phyloP scores from a whole-genome alignment of 92 coral and sea anemone genomes.

The Diadumene lineata region DNA sequence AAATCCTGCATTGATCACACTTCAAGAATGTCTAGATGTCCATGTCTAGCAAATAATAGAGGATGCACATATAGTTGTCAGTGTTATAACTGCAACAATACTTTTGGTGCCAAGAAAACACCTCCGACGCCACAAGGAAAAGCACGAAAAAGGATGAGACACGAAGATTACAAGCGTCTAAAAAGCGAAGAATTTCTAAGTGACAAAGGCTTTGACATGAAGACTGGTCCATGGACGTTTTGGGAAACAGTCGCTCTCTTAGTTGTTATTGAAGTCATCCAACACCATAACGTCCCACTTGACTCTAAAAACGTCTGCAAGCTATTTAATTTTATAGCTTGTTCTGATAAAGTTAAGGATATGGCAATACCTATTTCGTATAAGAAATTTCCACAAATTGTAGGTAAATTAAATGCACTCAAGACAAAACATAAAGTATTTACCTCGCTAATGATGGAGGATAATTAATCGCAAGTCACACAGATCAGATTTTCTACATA shows the following conservation, averaged over 20 bases:
- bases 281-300: neutral
- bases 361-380: neutral
- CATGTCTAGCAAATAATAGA: neutral
- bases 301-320: neutral
- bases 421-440: slow-evolving; percentile 28
- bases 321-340: neutral
- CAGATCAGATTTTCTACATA: no score
- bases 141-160: neutral
- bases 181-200: neutral
- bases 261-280: slow-evolving; percentile 21
- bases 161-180: neutral
- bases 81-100: neutral
- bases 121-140: neutral
- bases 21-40: neutral
- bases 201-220: slow-evolving; percentile 18
- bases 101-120: neutral
- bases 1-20: neutral
- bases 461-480: no score
- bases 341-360: neutral
- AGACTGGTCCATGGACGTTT: slow-evolving; percentile 14
- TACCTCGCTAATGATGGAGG: slow-evolving; percentile 28
- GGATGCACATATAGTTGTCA: neutral
- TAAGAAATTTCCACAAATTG: slow-evolving; percentile 2
- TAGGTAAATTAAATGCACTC: slow-evolving; percentile 8
- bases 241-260: slow-evolving; percentile 18